Evolutionary conservation across 2,797 vertebrate species (phyloP).

Genomic region (Eulemur albifrons): DNA sequence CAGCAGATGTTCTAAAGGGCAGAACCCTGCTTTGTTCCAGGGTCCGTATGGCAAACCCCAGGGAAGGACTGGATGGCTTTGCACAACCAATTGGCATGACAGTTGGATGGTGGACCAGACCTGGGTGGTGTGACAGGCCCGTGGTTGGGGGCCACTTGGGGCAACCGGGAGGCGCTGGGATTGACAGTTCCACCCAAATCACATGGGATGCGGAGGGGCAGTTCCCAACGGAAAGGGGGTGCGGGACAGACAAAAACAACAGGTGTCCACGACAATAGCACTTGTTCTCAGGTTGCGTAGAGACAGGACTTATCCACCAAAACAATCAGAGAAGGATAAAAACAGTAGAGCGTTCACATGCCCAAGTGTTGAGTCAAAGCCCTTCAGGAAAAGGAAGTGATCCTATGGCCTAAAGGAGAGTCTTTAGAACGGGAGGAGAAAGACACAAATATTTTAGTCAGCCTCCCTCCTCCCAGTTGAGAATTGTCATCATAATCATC

Average conservation of each 20-base stretch:
- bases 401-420: slow-evolving; percentile 41
- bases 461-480: background rate
- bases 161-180: background rate
- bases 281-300: slow-evolving; percentile 77
- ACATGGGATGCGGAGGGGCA: slow-evolving; percentile 48
- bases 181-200: slow-evolving; percentile 48
- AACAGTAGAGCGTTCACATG: slow-evolving; percentile 47
- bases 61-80: background rate
- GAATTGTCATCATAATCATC: background rate
- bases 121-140: background rate
- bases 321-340: slow-evolving; percentile 71
- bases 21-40: background rate
- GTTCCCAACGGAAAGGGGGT: slow-evolving; percentile 68
- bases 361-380: slow-evolving; percentile 70
- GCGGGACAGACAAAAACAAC: slow-evolving; percentile 72
- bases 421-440: slow-evolving; percentile 40
- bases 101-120: background rate
- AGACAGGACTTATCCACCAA: slow-evolving; percentile 73
- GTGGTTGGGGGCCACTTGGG: background rate
- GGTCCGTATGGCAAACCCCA: background rate
- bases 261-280: slow-evolving; percentile 78
- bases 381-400: slow-evolving; percentile 78
- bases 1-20: background rate
- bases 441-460: slow-evolving; percentile 25
- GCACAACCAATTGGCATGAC: background rate